A percentile compares a stretch with the other conserved stretches of the same genome.
These are phyloP conservation scores for Chlorocebus sabaeus DNA, from an alignment of 2,113 vertebrate species.

Conservation along the genomic window DNA sequence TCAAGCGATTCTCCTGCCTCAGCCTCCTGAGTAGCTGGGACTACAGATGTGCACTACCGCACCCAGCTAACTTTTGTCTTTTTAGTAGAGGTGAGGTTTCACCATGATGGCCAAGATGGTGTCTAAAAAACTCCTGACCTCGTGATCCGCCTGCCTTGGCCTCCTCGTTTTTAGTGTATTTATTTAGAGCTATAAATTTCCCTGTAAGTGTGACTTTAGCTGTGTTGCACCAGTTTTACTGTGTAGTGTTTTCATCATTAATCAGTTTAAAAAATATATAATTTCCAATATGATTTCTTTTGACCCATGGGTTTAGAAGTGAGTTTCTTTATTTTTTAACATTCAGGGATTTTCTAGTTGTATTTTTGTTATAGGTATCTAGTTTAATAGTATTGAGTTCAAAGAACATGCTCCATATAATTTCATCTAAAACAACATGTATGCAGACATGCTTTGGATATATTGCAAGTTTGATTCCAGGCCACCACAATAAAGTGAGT, in stretches of 20 bases:
- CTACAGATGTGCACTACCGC: no score
- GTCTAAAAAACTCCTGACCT: no score
- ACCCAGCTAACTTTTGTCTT: no score
- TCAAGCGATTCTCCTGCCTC: no score
- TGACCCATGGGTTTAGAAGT: background rate
- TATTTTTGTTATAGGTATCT: background rate
- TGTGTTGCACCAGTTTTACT: background rate
- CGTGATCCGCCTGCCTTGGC: no score
- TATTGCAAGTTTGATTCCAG: no score
- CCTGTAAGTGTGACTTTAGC: background rate
- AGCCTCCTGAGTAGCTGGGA: no score
- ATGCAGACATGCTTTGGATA: no score
- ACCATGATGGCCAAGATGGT: no score
- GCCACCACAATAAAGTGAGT: no score
- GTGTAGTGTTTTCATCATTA: background rate
- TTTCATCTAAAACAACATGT: background rate
- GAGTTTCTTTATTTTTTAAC: background rate
- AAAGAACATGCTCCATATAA: background rate
- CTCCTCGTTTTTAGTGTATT: background rate
- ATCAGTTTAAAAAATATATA: background rate
- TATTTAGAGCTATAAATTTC: background rate
- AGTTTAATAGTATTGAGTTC: background rate
- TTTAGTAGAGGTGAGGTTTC: no score
- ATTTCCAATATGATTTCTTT: background rate
- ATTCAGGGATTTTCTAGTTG: no score